Percentiles rank a stretch among this genome's conserved stretches.
Conservation (phyloP, 2,888 invertebrate genomes). For the Drosophila mettleri region DNA sequence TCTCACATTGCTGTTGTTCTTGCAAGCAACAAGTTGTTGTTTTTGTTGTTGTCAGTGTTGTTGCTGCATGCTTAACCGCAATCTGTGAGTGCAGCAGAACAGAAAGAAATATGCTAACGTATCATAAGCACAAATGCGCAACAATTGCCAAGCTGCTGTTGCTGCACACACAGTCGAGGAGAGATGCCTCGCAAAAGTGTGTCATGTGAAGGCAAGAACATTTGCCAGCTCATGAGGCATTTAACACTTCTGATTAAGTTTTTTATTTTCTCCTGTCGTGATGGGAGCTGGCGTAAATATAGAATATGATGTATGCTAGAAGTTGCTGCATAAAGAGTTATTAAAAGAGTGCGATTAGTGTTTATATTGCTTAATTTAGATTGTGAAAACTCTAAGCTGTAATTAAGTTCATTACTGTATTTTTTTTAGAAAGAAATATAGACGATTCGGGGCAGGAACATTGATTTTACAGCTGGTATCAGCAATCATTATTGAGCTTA, state of each 20-base stretch:
- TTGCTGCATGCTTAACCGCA: slow-evolving; percentile 63
- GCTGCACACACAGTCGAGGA: slow-evolving; percentile 29
- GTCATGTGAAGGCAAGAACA: slow-evolving; percentile 55
- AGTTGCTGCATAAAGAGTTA: not conserved
- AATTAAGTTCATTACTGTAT: too few species aligned
- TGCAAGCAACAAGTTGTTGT: slow-evolving; percentile 12
- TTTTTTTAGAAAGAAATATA: too few species aligned
- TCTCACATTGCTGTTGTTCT: slow-evolving; percentile 43
- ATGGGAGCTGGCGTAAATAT: not conserved
- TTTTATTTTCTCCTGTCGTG: not conserved
- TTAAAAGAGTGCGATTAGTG: not conserved
- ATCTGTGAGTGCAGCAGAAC: slow-evolving; percentile 58
- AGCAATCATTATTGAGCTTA: too few species aligned
- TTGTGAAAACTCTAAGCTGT: too few species aligned
- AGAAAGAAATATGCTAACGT: slow-evolving; percentile 54
- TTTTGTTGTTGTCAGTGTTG: slow-evolving; percentile 25
- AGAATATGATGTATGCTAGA: not conserved
- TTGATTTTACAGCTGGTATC: too few species aligned
- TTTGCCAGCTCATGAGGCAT: slow-evolving; percentile 47
- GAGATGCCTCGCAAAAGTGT: slow-evolving; percentile 44
- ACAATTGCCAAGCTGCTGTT: slow-evolving; percentile 45
- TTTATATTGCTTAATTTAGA: too few species aligned
- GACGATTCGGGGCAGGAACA: too few species aligned
- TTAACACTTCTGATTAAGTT: slow-evolving; percentile 38
- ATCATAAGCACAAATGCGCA: slow-evolving; percentile 57